Evolutionary conservation across 2,888 invertebrate genomes (phyloP).

Genomic region (Fabriciana adippe): DNA sequence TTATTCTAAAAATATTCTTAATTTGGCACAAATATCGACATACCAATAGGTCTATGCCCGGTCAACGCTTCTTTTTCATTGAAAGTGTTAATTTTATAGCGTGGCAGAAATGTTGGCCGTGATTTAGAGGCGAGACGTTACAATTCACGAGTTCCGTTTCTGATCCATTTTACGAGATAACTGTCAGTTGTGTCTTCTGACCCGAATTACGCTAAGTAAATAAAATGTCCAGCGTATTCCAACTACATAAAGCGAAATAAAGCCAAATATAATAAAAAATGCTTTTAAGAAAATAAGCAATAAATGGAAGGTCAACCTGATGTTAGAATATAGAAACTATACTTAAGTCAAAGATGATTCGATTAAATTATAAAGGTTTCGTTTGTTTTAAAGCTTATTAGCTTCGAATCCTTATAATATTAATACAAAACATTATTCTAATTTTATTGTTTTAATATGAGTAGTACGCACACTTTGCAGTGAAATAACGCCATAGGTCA

Average conservation of each 20-base stretch:
- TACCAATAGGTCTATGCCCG: constrained; percentile 7
- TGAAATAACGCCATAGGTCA: constrained; percentile 16
- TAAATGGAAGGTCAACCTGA: no score
- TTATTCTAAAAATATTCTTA: neutral
- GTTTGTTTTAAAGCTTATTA: neutral
- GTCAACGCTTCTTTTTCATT: constrained; percentile 20
- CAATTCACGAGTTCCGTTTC: constrained; percentile 45
- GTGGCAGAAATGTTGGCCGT: constrained; percentile 43
- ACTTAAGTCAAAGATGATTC: no score
- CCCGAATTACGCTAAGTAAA: constrained; percentile 27
- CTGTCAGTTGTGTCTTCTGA: constrained; percentile 32
- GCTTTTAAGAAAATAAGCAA: no score
- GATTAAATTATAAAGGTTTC: no score
- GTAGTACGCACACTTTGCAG: constrained; percentile 24
- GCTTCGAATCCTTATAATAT: neutral
- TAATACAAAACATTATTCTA: neutral
- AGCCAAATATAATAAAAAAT: neutral
- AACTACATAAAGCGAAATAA: neutral
- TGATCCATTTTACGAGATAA: constrained; percentile 44
- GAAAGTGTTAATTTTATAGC: constrained; percentile 31
- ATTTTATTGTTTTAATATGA: constrained; percentile 18
- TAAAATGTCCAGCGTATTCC: neutral
- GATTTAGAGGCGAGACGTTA: constrained; percentile 41
- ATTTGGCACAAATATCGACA: constrained; percentile 2
- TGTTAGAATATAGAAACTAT: no score